Evolutionary conservation across 64 coral and sea anemone genomes (phyloP), one percentile per base, ranked within the genome.

Genomic region (Montipora capricornis): DNA sequence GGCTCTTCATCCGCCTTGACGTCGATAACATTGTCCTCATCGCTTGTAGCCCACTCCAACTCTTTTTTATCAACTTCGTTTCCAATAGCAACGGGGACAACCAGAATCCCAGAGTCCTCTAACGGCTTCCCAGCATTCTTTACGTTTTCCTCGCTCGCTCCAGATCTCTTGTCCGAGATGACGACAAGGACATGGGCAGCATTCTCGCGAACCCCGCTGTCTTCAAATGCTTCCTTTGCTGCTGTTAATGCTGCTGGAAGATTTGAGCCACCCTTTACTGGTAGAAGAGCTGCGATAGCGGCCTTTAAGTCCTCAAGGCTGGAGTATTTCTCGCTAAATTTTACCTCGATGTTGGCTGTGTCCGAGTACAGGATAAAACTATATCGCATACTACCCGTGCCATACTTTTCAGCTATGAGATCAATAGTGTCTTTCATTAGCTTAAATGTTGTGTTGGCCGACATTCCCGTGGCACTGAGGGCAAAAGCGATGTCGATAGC

Each of bases 21-120:
- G 50, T 51, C 46, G 8, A 92, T 67, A 16, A 92, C 74, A 75
- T 85, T 84, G 12, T 92, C 75, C 71, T 83, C 12, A 50, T 86
- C 67, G 46, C 14, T 48, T 16, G 90, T 92, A 15, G 80, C 59
- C 44, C 73, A 29, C 19, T 78, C 71, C 62, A 92, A 73, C 13
- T 92, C 90, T 0, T 51, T 10, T 22, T 6, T 58, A 57, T 92
- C 44, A 76, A 83, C 90, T 77, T 86, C 22, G 58, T 92, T 83
- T 66, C 95, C 95, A 67, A 96, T 73, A 66, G 73, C 91, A 89
- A 96, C 87, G 22, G 91, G 91, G 90, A 96, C 87, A 70, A 96
- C 95, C 14, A 89, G 74, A 57, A 96, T 88, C 6, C 74, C 76
- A 61, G 89, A 89, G 6, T 93, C 74, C 69, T 90, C 81, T 68